Evolutionary conservation across 2,888 invertebrate species (phyloP), one percentile per base, ranked within the genome.

Genomic region (Cabera pusaria): DNA sequence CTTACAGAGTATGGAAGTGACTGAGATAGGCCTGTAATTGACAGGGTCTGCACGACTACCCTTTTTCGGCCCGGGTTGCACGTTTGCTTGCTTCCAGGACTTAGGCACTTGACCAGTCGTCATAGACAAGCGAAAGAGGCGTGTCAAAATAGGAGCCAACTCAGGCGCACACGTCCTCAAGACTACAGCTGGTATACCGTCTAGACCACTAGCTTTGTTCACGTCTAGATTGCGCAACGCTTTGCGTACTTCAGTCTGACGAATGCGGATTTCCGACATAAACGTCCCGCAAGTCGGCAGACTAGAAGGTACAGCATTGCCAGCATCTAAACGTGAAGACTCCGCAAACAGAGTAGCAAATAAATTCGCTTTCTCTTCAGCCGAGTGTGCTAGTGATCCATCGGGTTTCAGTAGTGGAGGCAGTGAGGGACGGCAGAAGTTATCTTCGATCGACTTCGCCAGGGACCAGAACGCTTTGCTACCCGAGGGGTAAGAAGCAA

Each of bases 141-240:
- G 42, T 22, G 44, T 34, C 8, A 48, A 7, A 6, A 44, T 20
- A 8, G 46, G 36, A 31, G 40, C 8, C 31, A 44, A 36, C 22
- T 45, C 41, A 16, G 46, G 44, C 23, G 44, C 44, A 42, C 42
- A 46, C 3, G 18, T 35, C 20, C 18, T 28, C 0, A 40, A 22
- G 1, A 41, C 45, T 6, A 48, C 33, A 3, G 39, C 41, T n/a
- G 48, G 20, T 5, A 48, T 46, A 6, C 27, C 44, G 24, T 46
- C 48, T 5, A 44, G 51, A 4, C 14, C 14, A 14, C 14, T 14
- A 4, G 14, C 14, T 14, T 14, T 14, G 14, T 14, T 14, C 14
- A 14, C 14, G 14, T 14, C 14, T 14, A 14, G 14, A 14, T 14
- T 14, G 14, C 14, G 14, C 4, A 14, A 4, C 14, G 14, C 14